Evolutionary conservation across 30 jellyfish, hydroid and myxozoan species (phyloP).

Genomic region (Aurelia aurita): DNA sequence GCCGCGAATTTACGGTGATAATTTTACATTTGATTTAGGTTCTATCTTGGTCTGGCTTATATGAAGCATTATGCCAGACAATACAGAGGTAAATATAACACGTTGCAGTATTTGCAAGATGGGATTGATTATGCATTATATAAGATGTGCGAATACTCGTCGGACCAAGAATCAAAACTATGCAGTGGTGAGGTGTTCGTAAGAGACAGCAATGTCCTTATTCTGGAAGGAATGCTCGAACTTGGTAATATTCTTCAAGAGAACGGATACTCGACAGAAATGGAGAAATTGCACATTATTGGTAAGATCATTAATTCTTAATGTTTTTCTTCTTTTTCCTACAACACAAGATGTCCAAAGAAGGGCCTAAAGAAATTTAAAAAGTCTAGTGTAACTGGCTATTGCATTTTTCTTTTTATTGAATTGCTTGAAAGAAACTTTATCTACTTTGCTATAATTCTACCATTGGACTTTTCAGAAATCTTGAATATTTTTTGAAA

Average conservation of each 20-base stretch:
- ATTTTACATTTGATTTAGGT: conserved; percentile 12
- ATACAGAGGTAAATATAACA: background rate
- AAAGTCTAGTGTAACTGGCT: too few species aligned
- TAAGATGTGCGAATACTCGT: conserved; percentile 33
- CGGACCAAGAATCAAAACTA: background rate
- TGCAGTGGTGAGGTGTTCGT: conserved; percentile 60
- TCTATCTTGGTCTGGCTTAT: conserved; percentile 69
- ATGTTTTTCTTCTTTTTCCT: background rate
- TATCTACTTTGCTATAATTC: too few species aligned
- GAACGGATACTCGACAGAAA: conserved; percentile 3
- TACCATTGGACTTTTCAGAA: too few species aligned
- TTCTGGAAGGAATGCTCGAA: conserved; percentile 73
- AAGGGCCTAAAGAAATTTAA: background rate
- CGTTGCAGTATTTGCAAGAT: conserved; percentile 45
- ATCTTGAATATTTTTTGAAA: too few species aligned
- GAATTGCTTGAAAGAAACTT: too few species aligned
- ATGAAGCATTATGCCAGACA: conserved; percentile 18
- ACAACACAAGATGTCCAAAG: background rate
- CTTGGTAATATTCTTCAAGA: conserved; percentile 46
- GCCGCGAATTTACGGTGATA: too few species aligned
- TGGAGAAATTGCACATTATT: background rate
- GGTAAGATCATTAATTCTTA: conserved; percentile 38
- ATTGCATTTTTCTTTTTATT: too few species aligned
- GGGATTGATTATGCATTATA: conserved; percentile 48
- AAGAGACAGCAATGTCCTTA: conserved; percentile 54